These are phyloP conservation scores for Falcaria lacertinaria DNA, from an alignment of 2,888 invertebrate genomes.

Conservation along the genomic window DNA sequence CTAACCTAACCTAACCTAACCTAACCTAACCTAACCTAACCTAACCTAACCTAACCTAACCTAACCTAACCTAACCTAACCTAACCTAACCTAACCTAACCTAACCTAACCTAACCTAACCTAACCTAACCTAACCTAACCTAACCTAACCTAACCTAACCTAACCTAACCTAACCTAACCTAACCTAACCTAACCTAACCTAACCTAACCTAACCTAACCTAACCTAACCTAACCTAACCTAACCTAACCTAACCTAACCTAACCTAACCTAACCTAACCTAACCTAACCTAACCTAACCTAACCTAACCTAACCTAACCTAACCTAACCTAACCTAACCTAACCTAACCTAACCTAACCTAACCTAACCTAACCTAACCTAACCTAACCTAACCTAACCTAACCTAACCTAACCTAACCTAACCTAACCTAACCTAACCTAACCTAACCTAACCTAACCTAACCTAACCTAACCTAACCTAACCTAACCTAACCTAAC, in stretches of 20 bases:
- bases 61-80: conserved; percentile 14
- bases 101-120: conserved; percentile 10
- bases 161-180: conserved; percentile 13
- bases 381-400: conserved; percentile 12
- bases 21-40: conserved; percentile 5
- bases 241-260: conserved; percentile 8
- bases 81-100: conserved; percentile 14
- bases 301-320: conserved; percentile 6
- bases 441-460: conserved; percentile 3
- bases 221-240: conserved; percentile 12
- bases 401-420: conserved; percentile 10
- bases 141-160: conserved; percentile 11
- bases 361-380: conserved; percentile 15
- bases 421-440: conserved; percentile 12
- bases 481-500: conserved; percentile 9
- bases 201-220: conserved; percentile 9
- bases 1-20: conserved; percentile 11
- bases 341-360: conserved; percentile 15
- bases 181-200: conserved; percentile 8
- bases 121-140: conserved; percentile 4
- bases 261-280: conserved; percentile 7
- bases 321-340: conserved; percentile 11
- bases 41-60: conserved; percentile 14
- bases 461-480: conserved; percentile 10
- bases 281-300: conserved; percentile 11